Conservation (phyloP, 2,888 invertebrate species). For the Steinernema scapterisci region DNA sequence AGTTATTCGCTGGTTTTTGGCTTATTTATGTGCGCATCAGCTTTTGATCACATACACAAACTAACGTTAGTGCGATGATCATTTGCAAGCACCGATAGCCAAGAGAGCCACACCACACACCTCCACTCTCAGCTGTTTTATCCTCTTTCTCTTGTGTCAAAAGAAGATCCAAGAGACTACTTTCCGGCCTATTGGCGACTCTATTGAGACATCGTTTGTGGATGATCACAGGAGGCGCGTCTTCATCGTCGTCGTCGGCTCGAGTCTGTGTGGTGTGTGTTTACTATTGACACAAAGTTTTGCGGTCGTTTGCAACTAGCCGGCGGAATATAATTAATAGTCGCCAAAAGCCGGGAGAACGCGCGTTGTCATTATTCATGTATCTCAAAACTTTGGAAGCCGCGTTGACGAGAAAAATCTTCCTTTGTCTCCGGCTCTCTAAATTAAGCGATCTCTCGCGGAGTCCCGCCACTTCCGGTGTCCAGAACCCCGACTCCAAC, state of each 20-base stretch:
- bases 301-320: conserved; percentile 17
- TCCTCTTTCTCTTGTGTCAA: background rate
- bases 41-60: too few species aligned
- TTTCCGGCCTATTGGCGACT: background rate
- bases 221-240: too few species aligned
- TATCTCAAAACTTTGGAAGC: too few species aligned
- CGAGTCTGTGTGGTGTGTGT: conserved; percentile 8
- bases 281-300: conserved; percentile 29
- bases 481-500: background rate
- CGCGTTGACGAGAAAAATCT: too few species aligned
- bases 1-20: too few species aligned
- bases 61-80: background rate
- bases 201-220: too few species aligned
- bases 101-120: conserved; percentile 25
- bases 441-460: too few species aligned
- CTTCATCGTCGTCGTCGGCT: too few species aligned
- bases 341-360: background rate
- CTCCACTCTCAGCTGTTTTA: conserved; percentile 30
- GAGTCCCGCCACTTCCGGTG: too few species aligned
- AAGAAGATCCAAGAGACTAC: background rate
- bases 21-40: too few species aligned
- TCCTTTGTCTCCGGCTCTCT: too few species aligned
- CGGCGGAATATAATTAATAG: conserved; percentile 11
- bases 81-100: background rate
- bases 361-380: background rate